These are phyloP conservation scores for Euplagia quadripunctaria DNA, from an alignment of 2,888 invertebrate genomes.

Conservation along the genomic window DNA sequence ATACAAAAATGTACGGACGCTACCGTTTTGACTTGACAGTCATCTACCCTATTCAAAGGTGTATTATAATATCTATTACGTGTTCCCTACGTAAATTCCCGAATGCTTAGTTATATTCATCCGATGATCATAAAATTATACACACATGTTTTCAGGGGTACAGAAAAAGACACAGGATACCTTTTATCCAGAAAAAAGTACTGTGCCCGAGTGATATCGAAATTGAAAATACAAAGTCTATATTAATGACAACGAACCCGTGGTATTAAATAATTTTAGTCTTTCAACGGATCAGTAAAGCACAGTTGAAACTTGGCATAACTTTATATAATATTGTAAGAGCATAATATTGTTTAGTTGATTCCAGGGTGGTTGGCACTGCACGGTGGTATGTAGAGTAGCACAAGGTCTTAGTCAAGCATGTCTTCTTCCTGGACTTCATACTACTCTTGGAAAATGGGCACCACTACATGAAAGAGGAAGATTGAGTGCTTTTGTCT, in stretches of 20 bases:
- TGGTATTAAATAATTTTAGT: not conserved
- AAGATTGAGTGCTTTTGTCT: slow-evolving; percentile 85
- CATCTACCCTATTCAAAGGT: no score
- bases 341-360: not conserved
- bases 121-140: not conserved
- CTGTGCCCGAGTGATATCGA: no score
- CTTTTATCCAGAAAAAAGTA: not conserved
- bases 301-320: not conserved
- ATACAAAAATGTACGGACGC: no score
- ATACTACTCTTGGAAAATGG: slow-evolving; percentile 90
- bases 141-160: not conserved
- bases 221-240: no score
- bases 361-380: slow-evolving; percentile 24
- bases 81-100: not conserved
- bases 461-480: slow-evolving; percentile 89
- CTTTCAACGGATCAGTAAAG: not conserved
- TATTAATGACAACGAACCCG: not conserved
- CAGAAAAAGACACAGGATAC: not conserved
- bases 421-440: slow-evolving; percentile 89
- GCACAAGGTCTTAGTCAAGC: slow-evolving; percentile 90
- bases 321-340: not conserved
- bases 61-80: no score
- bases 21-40: no score
- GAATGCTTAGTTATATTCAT: not conserved
- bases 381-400: slow-evolving; percentile 86